Evolutionary conservation across 2,797 vertebrate species (phyloP), one percentile per base, ranked within the genome.

Genomic region (Gadopsis marmoratus): DNA sequence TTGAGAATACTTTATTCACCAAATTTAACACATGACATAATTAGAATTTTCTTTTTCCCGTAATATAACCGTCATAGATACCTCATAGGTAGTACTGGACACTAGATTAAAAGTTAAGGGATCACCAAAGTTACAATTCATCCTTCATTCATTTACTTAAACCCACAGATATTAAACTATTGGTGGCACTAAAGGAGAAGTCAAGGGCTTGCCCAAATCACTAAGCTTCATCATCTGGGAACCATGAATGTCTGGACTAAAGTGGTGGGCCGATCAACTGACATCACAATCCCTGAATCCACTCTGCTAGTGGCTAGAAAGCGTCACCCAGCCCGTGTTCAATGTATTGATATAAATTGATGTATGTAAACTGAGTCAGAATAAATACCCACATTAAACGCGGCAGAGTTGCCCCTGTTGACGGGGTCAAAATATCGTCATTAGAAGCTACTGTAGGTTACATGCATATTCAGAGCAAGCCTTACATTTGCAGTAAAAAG

Each of bases 401-500:
- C 35, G 26, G 26, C 26, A 26, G 26, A 26, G 26, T 26, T 26
- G 26, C 26, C 26, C 26, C 26, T 2, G 26, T 26, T 26, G 26
- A 26, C 26, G 26, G 26, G 26, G 26, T 26, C 29, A 19, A 43
- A 74, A 53, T 1, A 23, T 21, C 4, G 6, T n/a, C 3, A 71
- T 65, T 37, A 29, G 4, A 64, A 61, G 43, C 5, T 47, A 9
- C n/a, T 54, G 21, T 54, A 50, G 10, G 23, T 76, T 60, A 48
- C 3, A 17, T 53, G 29, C 2, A 39, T n/a, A 41, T 50, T 48
- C 11, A 69, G 48, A n/a, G 26, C 8, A 54, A 33, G 12, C 56
- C 9, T 51, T 26, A 53, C n/a, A n/a, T 70, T 70, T 66, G 12
- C 7, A 78, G 16, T 45, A 31, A 7, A 50, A 53, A 33, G 33